phyloP scores from a whole-genome alignment of 2,797 vertebrate genomes.

The Melanotaenia maccullochi region DNA sequence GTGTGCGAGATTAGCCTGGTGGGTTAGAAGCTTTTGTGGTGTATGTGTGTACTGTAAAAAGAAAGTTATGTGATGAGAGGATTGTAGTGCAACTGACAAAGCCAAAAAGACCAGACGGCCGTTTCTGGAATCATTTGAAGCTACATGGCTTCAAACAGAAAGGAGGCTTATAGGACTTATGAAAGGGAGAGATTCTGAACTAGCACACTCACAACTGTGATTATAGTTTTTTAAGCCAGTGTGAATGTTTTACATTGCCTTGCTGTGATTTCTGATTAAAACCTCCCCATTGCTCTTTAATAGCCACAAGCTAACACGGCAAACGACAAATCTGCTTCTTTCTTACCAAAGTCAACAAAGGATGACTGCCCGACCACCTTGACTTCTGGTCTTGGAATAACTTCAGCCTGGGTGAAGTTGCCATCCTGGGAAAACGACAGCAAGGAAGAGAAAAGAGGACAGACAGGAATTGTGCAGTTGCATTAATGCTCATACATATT shows the following conservation, averaged over 20 bases:
- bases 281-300: not conserved
- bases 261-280: conserved; percentile 5
- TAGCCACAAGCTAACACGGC: not conserved
- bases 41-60: conserved; percentile 15
- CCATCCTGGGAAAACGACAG: conserved; percentile 83
- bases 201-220: not conserved
- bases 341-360: conserved; percentile 95
- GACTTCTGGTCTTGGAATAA: conserved; percentile 49
- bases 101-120: conserved; percentile 50
- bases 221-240: not conserved
- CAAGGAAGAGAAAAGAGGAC: not conserved
- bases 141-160: conserved; percentile 46
- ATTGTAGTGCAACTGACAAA: conserved; percentile 48
- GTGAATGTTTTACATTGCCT: not conserved
- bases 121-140: conserved; percentile 56
- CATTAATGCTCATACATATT: conserved; percentile 17
- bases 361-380: conserved; percentile 88
- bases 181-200: conserved; percentile 23
- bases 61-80: conserved; percentile 38
- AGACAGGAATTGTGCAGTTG: conserved; percentile 9
- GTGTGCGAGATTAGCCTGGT: conserved; percentile 44
- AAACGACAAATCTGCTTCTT: conserved; percentile 15
- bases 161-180: conserved; percentile 46
- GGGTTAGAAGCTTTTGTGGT: conserved; percentile 16
- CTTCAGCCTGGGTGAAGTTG: conserved; percentile 82